A percentile compares a stretch with the other conserved stretches of the same genome.
These are phyloP conservation scores for Bruchidius siliquastri DNA, from an alignment of 2,888 invertebrate genomes.

Conservation along the genomic window DNA sequence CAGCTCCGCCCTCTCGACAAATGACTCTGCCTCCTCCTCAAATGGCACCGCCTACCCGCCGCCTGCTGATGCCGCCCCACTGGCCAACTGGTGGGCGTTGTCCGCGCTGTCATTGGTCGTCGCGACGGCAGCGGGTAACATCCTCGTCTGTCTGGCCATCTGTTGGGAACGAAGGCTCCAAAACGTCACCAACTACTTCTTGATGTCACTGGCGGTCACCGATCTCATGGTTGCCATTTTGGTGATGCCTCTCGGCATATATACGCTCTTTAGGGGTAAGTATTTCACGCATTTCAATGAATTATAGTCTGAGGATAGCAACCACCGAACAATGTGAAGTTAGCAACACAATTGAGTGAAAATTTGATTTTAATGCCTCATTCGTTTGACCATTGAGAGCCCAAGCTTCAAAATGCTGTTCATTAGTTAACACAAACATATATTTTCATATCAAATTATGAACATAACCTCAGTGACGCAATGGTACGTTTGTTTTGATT, in stretches of 20 bases:
- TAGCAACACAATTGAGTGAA: no score
- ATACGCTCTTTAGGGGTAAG: conserved; percentile 78
- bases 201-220: conserved; percentile 92
- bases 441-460: no score
- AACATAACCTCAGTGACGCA: no score
- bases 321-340: no score
- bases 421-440: no score
- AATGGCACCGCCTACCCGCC: conserved; percentile 12
- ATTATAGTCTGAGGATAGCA: no score
- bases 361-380: no score
- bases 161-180: conserved; percentile 86
- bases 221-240: conserved; percentile 91
- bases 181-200: conserved; percentile 95
- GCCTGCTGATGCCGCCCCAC: conserved; percentile 25
- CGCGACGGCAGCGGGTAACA: conserved; percentile 87
- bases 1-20: background rate
- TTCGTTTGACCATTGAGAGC: no score
- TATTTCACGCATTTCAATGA: conserved; percentile 4
- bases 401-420: no score
- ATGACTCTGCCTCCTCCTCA: conserved; percentile 13
- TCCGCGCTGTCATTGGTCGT: conserved; percentile 72
- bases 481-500: no score
- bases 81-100: conserved; percentile 78
- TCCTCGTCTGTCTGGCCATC: conserved; percentile 90
- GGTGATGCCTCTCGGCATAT: conserved; percentile 92